A percentile compares a stretch with the other conserved stretches of the same genome.
Conservation (phyloP, 1,140 invertebrate species). For the Zaprionus kolodkinae region DNA sequence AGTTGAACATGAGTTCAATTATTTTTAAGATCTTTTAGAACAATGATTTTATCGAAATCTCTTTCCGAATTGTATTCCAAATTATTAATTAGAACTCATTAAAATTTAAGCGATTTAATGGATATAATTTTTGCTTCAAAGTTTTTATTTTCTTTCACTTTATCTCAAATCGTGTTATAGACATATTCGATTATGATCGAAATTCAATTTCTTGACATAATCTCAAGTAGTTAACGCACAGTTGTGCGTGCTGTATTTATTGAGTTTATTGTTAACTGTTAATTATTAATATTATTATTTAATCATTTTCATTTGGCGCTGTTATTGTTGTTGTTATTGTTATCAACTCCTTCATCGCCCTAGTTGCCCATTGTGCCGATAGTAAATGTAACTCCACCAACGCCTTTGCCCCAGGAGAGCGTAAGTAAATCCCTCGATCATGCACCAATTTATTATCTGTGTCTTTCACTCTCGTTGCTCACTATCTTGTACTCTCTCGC, state of each 20-base stretch:
- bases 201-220: background rate
- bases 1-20: too few relatives aligned
- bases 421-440: slow-evolving; percentile 66
- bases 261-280: slow-evolving; percentile 51
- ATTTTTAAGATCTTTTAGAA: background rate
- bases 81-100: background rate
- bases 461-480: slow-evolving; percentile 30
- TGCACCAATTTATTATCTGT: slow-evolving; percentile 22
- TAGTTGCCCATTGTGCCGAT: slow-evolving; percentile 79
- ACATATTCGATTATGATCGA: background rate
- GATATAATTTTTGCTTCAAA: too few relatives aligned
- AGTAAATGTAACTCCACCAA: slow-evolving; percentile 75
- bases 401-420: slow-evolving; percentile 77
- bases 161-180: background rate
- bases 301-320: slow-evolving; percentile 64
- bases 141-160: background rate
- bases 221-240: slow-evolving; percentile 5
- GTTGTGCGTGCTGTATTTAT: slow-evolving; percentile 36
- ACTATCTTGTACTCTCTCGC: slow-evolving; percentile 1
- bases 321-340: slow-evolving; percentile 47
- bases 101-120: background rate
- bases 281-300: slow-evolving; percentile 44
- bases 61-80: background rate
- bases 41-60: background rate
- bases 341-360: slow-evolving; percentile 64